phyloP scores from a whole-genome alignment of 2,888 invertebrate genomes.

The Trissolcus brochymenae region DNA sequence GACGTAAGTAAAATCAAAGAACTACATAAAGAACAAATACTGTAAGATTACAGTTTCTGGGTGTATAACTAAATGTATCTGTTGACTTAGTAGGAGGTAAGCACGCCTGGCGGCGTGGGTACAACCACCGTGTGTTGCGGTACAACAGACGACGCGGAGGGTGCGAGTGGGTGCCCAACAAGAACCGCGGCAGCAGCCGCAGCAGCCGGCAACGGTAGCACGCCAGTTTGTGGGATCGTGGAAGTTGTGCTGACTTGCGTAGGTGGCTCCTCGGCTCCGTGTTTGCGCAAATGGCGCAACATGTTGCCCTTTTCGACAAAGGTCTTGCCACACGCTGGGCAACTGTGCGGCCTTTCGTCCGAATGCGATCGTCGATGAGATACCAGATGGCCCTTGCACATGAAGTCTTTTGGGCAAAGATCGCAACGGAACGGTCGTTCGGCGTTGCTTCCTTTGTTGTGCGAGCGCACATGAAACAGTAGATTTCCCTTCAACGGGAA shows the following conservation, averaged over 20 bases:
- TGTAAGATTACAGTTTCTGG: not conserved
- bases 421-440: conserved; percentile 87
- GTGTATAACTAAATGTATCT: not conserved
- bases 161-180: conserved; percentile 73
- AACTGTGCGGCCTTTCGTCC: conserved; percentile 80
- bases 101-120: conserved; percentile 78
- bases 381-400: conserved; percentile 91
- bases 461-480: conserved; percentile 90
- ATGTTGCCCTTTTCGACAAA: conserved; percentile 90
- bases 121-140: conserved; percentile 79
- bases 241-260: conserved; percentile 73
- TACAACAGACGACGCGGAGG: conserved; percentile 71
- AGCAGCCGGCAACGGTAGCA: conserved; percentile 68
- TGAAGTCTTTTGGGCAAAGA: conserved; percentile 90
- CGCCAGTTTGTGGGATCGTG: conserved; percentile 71
- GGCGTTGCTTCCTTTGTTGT: conserved; percentile 84
- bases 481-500: conserved; percentile 90
- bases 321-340: conserved; percentile 85
- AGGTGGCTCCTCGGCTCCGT: conserved; percentile 78
- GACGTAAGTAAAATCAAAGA: not conserved
- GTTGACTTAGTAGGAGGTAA: conserved; percentile 76
- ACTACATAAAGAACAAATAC: not conserved
- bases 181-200: conserved; percentile 69
- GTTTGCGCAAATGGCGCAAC: conserved; percentile 85
- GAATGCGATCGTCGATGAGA: conserved; percentile 89